A percentile compares a stretch with the other conserved stretches of the same genome.
These are phyloP conservation scores for Pseudomyrmex sp. DNA, from an alignment of 1,140 invertebrate genomes.

Conservation along the genomic window DNA sequence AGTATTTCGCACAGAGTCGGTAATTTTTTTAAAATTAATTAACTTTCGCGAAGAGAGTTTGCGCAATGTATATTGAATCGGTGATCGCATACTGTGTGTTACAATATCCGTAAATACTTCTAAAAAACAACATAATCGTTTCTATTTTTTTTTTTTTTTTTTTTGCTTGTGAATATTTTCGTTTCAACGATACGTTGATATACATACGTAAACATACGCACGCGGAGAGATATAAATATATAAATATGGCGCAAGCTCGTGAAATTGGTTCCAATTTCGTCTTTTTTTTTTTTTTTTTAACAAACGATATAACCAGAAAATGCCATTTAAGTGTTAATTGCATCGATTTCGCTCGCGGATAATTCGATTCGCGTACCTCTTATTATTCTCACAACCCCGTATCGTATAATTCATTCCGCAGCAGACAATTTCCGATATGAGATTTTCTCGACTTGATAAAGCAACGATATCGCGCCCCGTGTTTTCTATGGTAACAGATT, in stretches of 20 bases:
- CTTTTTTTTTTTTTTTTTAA: not conserved
- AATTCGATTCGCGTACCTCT: conserved; percentile 51
- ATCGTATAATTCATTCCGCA: conserved; percentile 63
- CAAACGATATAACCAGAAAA: conserved; percentile 60
- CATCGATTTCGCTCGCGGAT: conserved; percentile 58
- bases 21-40: conserved; percentile 11
- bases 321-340: conserved; percentile 66
- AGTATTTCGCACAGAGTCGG: not conserved
- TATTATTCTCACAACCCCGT: conserved; percentile 57
- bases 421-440: conserved; percentile 56
- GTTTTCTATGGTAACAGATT: conserved; percentile 58
- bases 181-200: not conserved
- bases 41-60: not conserved
- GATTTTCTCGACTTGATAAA: conserved; percentile 47
- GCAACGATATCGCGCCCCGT: conserved; percentile 45
- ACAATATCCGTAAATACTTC: too few relatives aligned
- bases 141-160: not conserved
- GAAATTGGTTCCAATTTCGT: conserved; percentile 56
- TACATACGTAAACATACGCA: too few relatives aligned
- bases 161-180: not conserved
- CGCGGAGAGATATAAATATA: not conserved
- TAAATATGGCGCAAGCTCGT: not conserved
- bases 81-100: too few relatives aligned
- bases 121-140: too few relatives aligned
- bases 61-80: not conserved